phyloP scores from a whole-genome alignment of 1,140 invertebrate genomes.

The Drosophila leontia region DNA sequence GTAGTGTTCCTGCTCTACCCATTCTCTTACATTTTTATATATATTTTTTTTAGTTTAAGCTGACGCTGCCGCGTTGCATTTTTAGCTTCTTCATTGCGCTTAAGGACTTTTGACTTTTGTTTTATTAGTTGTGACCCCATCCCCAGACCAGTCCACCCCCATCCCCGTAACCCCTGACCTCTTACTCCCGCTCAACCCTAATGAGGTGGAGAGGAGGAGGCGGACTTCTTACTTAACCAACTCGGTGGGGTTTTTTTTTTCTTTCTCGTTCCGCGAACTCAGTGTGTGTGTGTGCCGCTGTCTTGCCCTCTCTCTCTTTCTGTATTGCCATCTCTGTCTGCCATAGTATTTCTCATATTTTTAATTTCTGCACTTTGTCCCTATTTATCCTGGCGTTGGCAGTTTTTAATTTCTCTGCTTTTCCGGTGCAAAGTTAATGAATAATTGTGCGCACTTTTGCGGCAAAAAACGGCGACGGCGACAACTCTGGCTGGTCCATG shows the following conservation, averaged over 20 bases:
- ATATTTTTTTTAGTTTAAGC: conserved; percentile 74
- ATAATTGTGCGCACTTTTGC: conserved; percentile 84
- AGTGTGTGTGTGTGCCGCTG: conserved; percentile 36
- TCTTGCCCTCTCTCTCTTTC: background rate
- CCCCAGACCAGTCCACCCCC: background rate
- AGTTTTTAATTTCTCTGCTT: conserved; percentile 84
- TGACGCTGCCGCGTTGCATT: conserved; percentile 74
- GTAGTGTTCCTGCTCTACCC: too few species aligned
- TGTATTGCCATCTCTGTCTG: conserved; percentile 14
- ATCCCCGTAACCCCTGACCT: background rate
- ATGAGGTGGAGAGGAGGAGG: conserved; percentile 11
- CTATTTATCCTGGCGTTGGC: conserved; percentile 83
- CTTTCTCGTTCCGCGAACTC: conserved; percentile 22
- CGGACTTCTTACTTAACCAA: conserved; percentile 61
- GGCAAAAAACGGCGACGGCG: conserved; percentile 74
- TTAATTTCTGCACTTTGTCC: conserved; percentile 84
- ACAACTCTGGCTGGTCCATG: conserved; percentile 44
- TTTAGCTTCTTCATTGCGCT: conserved; percentile 83
- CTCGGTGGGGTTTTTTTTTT: conserved; percentile 18
- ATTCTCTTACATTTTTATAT: conserved; percentile 4
- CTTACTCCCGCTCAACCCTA: background rate
- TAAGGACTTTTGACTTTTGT: conserved; percentile 84
- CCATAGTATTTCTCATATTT: conserved; percentile 82
- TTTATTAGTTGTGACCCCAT: conserved; percentile 79
- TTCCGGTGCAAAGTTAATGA: conserved; percentile 84